These are phyloP conservation scores for Leptoclinus maculatus DNA, from an alignment of 2,797 vertebrate genomes.

Conservation along the genomic window DNA sequence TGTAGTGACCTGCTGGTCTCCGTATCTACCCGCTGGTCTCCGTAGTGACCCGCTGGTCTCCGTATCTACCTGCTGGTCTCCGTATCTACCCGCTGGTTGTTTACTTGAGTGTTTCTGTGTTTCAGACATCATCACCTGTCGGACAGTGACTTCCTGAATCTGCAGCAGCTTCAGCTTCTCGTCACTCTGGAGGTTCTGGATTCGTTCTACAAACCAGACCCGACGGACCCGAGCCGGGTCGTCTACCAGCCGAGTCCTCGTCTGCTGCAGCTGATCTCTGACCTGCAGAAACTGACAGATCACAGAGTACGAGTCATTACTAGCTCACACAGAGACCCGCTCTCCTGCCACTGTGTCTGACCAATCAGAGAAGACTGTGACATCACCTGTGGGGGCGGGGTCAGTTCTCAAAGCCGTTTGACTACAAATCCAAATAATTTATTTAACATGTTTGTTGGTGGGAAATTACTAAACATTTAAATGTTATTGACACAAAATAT, in stretches of 20 bases:
- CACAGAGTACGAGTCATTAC: background rate
- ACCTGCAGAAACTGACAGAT: background rate
- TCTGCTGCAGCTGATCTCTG: background rate
- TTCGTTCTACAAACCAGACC: background rate
- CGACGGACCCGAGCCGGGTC: background rate
- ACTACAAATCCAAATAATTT: no score
- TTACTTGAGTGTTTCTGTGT: background rate
- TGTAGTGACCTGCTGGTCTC: background rate
- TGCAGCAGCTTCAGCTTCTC: background rate
- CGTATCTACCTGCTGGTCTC: no score
- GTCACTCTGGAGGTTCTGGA: background rate
- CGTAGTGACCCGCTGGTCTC: no score
- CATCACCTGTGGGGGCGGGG: no score
- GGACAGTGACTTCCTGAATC: background rate
- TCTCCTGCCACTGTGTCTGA: constrained; percentile 5
- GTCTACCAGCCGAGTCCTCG: background rate
- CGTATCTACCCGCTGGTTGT: background rate
- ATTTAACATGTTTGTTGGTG: no score
- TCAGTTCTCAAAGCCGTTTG: no score
- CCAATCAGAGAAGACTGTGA: background rate
- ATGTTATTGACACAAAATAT: no score
- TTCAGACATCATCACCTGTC: background rate
- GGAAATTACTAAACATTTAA: no score
- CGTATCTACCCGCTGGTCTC: no score
- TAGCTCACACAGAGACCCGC: background rate